Evolutionary conservation across 2,113 vertebrate species (phyloP).

Genomic region (Pygoscelis antarcticus): DNA sequence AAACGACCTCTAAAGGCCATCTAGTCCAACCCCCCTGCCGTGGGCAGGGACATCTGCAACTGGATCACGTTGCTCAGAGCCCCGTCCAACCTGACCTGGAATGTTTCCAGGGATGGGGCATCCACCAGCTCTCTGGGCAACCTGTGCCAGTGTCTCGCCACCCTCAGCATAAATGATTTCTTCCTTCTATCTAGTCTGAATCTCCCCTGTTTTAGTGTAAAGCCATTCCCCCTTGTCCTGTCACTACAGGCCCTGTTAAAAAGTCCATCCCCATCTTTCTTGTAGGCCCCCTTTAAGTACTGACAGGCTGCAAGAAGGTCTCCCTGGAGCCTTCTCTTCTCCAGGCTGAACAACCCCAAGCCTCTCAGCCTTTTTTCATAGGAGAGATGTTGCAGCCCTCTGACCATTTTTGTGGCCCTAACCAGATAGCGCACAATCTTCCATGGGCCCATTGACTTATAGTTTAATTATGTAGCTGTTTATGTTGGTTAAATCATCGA

Average conservation of each 20-base stretch:
- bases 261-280: not conserved
- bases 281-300: too few relatives aligned
- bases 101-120: not conserved
- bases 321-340: not conserved
- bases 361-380: not conserved
- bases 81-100: fast-evolving
- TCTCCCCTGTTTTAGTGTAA: not conserved
- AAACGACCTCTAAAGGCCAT: not conserved
- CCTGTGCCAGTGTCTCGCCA: not conserved
- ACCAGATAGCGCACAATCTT: not conserved
- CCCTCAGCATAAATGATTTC: fast-evolving
- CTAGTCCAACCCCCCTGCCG: not conserved
- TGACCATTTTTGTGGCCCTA: not conserved
- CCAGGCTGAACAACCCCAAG: not conserved
- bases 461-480: not conserved
- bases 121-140: not conserved
- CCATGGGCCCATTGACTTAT: not conserved
- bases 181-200: not conserved
- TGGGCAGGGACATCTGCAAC: not conserved
- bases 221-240: not conserved
- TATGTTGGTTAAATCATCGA: not conserved
- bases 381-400: not conserved
- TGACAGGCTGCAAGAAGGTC: not conserved
- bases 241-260: not conserved
- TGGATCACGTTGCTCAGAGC: not conserved